Percentiles rank a stretch among this genome's conserved stretches.
These are phyloP conservation scores for Naja naja DNA, from an alignment of 2,113 vertebrate genomes.

Conservation along the genomic window DNA sequence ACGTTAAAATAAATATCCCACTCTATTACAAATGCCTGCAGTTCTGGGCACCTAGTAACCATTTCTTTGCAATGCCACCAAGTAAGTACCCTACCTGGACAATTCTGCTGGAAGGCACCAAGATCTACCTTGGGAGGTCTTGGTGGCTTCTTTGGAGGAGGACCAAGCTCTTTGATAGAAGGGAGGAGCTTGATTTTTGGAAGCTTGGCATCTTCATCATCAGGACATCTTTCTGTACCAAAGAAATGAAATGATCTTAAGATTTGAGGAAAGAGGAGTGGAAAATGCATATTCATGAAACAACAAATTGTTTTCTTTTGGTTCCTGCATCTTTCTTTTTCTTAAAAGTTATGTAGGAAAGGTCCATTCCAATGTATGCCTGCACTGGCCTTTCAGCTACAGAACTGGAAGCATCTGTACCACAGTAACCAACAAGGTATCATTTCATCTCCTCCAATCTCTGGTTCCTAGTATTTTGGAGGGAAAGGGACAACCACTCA, in stretches of 20 bases:
- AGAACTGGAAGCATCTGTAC: not conserved
- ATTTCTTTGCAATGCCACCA: not conserved
- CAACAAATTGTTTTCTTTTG: not conserved
- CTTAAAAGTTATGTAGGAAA: not conserved
- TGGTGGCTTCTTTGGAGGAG: slow-evolving; percentile 70
- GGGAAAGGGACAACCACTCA: not conserved
- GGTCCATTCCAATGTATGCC: not conserved
- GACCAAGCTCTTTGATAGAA: slow-evolving; percentile 51
- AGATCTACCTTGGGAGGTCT: slow-evolving; percentile 62
- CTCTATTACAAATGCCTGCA: not conserved
- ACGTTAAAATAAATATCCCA: not conserved
- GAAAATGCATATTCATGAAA: not conserved
- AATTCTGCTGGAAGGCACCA: slow-evolving; percentile 41
- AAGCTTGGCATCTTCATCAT: slow-evolving; percentile 25
- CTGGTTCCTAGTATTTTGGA: not conserved
- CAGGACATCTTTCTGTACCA: slow-evolving; percentile 29
- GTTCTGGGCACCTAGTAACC: not conserved
- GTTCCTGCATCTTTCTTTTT: not conserved
- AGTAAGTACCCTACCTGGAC: slow-evolving; percentile 41
- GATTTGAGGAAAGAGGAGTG: not conserved
- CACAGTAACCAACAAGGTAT: no score
- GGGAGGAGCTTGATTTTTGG: slow-evolving; percentile 66
- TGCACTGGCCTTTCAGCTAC: no score
- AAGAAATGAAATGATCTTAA: not conserved
- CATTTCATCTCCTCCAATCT: not conserved